Evolutionary conservation across 2,888 invertebrate species (phyloP).

Genomic region (Adelphocoris suturalis): DNA sequence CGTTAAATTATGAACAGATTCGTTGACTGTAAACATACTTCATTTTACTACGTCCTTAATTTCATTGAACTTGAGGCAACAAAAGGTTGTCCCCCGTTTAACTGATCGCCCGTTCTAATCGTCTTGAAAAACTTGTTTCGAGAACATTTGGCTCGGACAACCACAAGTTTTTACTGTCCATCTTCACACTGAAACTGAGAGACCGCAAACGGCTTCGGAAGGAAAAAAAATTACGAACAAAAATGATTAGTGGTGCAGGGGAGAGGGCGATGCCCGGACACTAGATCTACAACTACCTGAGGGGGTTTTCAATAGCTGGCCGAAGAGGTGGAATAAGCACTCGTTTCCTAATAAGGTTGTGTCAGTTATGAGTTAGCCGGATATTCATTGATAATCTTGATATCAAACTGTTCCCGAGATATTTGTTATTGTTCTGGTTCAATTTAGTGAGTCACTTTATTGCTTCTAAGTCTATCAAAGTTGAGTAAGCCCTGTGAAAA

Average conservation of each 20-base stretch:
- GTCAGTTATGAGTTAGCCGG: background rate
- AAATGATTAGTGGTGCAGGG: background rate
- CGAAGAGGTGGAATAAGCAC: background rate
- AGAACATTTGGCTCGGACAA: background rate
- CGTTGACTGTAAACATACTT: too few relatives aligned
- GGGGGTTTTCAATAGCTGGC: background rate
- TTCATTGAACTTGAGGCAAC: background rate
- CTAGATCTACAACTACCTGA: constrained; percentile 10
- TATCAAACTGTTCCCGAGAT: background rate
- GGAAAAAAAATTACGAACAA: background rate
- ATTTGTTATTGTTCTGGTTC: background rate
- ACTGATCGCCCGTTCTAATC: background rate
- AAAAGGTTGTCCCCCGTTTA: background rate
- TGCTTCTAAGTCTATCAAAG: background rate
- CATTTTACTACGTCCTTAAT: background rate
- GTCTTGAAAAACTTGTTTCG: background rate
- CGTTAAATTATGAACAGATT: too few relatives aligned
- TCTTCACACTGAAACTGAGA: constrained; percentile 6
- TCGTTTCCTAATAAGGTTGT: background rate
- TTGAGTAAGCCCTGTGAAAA: background rate
- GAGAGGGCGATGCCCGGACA: background rate
- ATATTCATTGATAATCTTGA: background rate
- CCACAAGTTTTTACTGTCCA: background rate
- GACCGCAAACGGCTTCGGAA: background rate
- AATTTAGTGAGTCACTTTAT: background rate